Evolutionary conservation across 2,888 invertebrate genomes (phyloP).

Genomic region (Platynereis dumerilii): DNA sequence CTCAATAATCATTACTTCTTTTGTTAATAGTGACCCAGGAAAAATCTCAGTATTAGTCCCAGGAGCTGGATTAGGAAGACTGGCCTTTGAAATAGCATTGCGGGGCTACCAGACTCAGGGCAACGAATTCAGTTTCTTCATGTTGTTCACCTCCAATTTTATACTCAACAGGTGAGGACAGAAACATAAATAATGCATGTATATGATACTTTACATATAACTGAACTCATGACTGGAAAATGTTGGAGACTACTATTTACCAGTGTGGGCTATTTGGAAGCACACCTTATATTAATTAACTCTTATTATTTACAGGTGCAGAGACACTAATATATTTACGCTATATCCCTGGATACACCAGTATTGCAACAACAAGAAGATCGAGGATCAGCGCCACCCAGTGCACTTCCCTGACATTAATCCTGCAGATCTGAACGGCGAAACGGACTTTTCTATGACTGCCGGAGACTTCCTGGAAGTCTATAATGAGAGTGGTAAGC

Average conservation of each 20-base stretch:
- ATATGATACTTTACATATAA: too few species aligned
- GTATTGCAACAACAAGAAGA: constrained; percentile 84
- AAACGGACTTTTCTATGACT: constrained; percentile 83
- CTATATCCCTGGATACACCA: constrained; percentile 96
- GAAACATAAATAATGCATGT: too few species aligned
- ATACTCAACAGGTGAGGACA: constrained; percentile 82
- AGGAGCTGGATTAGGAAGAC: constrained; percentile 92
- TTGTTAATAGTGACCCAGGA: constrained; percentile 22
- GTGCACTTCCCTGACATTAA: constrained; percentile 88
- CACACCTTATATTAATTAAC: too few species aligned
- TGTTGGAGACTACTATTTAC: too few species aligned
- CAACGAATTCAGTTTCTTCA: constrained; percentile 96
- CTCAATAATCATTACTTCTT: neutral
- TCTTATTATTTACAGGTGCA: constrained; percentile 65
- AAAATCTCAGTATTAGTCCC: constrained; percentile 85
- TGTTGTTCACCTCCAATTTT: constrained; percentile 96
- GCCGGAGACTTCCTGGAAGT: constrained; percentile 97
- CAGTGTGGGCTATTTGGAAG: too few species aligned
- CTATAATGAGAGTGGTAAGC: constrained; percentile 58
- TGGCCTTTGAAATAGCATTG: constrained; percentile 91
- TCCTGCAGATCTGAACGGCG: constrained; percentile 71
- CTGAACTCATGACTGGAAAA: too few species aligned
- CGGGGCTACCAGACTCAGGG: constrained; percentile 92
- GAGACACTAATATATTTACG: constrained; percentile 74
- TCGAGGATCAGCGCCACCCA: constrained; percentile 79